Percentiles rank a stretch among this genome's conserved stretches.
phyloP scores from a whole-genome alignment of 2,797 vertebrate genomes.

The Apogon talboti region DNA sequence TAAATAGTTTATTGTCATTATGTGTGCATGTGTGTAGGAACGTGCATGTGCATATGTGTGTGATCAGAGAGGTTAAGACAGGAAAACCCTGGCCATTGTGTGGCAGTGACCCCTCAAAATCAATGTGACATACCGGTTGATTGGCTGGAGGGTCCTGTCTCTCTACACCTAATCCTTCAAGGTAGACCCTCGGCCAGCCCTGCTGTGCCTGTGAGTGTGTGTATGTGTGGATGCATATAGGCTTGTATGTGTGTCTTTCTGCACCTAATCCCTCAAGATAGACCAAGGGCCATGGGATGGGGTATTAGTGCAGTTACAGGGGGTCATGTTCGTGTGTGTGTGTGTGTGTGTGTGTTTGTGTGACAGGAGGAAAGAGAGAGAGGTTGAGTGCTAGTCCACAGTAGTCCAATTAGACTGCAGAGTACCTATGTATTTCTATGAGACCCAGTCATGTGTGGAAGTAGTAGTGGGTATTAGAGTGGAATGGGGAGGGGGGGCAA shows the following conservation, averaged over 20 bases:
- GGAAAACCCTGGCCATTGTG: conserved; percentile 87
- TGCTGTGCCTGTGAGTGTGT: conserved; percentile 35
- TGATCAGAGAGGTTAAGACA: conserved; percentile 81
- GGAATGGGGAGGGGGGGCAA: conserved; percentile 35
- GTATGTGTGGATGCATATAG: conserved; percentile 35
- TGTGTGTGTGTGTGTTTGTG: conserved; percentile 38
- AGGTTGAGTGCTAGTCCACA: conserved; percentile 54
- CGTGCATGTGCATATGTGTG: conserved; percentile 63
- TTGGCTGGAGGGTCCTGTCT: conserved; percentile 87
- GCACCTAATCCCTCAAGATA: conserved; percentile 79
- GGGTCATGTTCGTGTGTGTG: conserved; percentile 56
- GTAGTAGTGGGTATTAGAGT: conserved; percentile 51
- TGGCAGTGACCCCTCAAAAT: conserved; percentile 84
- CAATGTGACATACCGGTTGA: conserved; percentile 85
- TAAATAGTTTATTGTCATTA: conserved; percentile 49
- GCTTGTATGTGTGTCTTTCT: conserved; percentile 75
- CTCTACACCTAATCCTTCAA: conserved; percentile 87
- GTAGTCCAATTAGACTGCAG: conserved; percentile 72
- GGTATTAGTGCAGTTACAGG: conserved; percentile 80
- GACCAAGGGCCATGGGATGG: conserved; percentile 74
- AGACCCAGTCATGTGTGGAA: conserved; percentile 61
- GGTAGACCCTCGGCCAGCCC: conserved; percentile 77
- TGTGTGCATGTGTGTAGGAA: conserved; percentile 39
- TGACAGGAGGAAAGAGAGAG: conserved; percentile 39
- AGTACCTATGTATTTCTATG: conserved; percentile 60